Evolutionary conservation across 2,113 vertebrate genomes (phyloP), one percentile per base, ranked within the genome.

Genomic region (Pomatostomus ruficeps): DNA sequence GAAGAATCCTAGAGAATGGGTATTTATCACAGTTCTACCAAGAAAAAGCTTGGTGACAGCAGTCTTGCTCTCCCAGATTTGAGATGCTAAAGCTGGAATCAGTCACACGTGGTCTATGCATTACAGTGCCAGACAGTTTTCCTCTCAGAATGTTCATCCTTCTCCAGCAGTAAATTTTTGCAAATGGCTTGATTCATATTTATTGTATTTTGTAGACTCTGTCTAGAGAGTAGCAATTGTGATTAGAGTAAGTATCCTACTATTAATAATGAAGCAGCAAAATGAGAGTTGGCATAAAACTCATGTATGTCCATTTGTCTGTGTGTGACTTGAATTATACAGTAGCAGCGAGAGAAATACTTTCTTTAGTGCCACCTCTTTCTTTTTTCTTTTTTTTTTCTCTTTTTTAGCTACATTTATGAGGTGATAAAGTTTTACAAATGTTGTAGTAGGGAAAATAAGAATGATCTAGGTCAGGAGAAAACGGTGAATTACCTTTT

Each of bases 151-250:
- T 66, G 54, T 58, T 80, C 29, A 68, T 72, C 36, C 9, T 24
- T 14, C 17, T 78, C 26, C 18, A 76, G 46, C 58, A 86, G 43
- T 67, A 84, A 70, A 80, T 77, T 91, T 84, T 85, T 93, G 28
- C 25, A 89, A 90, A 85, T 74, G 28, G 18, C 12, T 90, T 80
- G 72, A 71, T 91, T 95, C 52, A 86, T 94, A 95, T 85, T 86
- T 94, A 66, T 90, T 93, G 58, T 84, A 63, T 86, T 94, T 73
- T 90, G 22, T 48, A 62, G 54, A 65, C 23, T 59, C 63, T 74
- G 28, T 65, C 66, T 66, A 58, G 65, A 89, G 70, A 88, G 43
- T 63, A 70, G 70, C 14, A 49, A 77, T 33, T 80, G 85, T 67
- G 68, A 90, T 95, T 77, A 83, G 63, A 94, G 45, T 51, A 92